Base-by-base conservation (phyloP, 2,797 vertebrate species). In the Strix occidentalis region DNA sequence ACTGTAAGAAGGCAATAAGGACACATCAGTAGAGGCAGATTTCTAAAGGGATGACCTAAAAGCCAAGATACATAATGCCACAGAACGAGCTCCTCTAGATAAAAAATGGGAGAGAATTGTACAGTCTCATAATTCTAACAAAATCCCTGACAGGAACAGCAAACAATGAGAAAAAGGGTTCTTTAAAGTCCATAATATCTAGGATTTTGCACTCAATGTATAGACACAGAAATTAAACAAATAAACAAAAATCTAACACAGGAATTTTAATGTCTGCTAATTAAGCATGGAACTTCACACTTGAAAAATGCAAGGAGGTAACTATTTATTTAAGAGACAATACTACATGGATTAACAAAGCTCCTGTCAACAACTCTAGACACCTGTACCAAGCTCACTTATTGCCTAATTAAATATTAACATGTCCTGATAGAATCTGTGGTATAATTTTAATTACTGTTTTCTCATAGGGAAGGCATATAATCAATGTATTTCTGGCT, bases 351-450 rank as follows among this genome's bases (percentile, higher is more conserved):
- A 84, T 91, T 94, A 91, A 80, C 93, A 94, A 96, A 91, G 35
- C 79, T 95, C 82, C 85, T 94, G 87, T 95, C 88, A 97, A 93
- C 87, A 90, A 79, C 86, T 61, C 85, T 2, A 74, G 93, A 95
- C 95, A 93, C 78, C 90, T 97, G 88, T 89, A 96, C 53, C 82
- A 95, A 91, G 82, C 66, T 94, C 53, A 90, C 87, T 93, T 92
- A 96, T 96, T 94, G 87, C 71, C 84, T 94, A 96, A 96, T 90
- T 97, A 98, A 96, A 96, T 97, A 97, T 96, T 97, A 97, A 97
- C 95, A 95, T 79, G 84, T 95, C 93, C 93, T 96, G 94, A 97
- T 91, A 96, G 96, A 97, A 97, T 94, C 91, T 95, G 69, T 94
- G 76, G 80, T 91, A 95, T 94, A 92, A 96, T 97, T 97, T 95